These are phyloP conservation scores for Trochalopteron elliotii DNA, from an alignment of 2,113 vertebrate genomes.

Conservation along the genomic window DNA sequence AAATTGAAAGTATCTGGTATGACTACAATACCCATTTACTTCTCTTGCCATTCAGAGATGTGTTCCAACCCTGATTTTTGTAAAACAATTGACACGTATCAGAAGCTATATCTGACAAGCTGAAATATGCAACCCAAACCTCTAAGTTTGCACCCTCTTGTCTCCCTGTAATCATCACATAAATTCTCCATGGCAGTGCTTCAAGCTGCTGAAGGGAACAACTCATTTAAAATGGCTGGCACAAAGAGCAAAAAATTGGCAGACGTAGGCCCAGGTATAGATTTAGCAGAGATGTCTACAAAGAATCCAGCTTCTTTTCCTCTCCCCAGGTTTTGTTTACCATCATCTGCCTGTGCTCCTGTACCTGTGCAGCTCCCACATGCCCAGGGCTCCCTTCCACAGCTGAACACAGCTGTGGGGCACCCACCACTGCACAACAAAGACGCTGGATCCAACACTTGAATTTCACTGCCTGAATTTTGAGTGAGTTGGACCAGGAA, in stretches of 20 bases:
- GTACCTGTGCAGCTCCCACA: not conserved
- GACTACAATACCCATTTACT: constrained; percentile 32
- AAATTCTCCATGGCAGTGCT: not conserved
- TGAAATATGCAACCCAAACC: not conserved
- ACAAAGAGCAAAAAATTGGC: not conserved
- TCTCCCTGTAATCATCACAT: not conserved
- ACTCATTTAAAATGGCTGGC: not conserved
- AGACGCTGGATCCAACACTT: not conserved
- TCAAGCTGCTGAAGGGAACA: not conserved
- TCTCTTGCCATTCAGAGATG: constrained; percentile 23
- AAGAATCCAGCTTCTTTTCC: not conserved
- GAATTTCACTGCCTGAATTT: not conserved
- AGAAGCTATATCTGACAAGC: not conserved
- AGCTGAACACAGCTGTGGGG: not conserved
- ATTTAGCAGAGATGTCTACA: not conserved
- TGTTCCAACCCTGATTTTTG: not conserved
- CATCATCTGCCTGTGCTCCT: not conserved
- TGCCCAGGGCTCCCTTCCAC: not conserved
- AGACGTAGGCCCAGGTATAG: not conserved
- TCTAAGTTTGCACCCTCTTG: not conserved
- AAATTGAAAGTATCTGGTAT: constrained; percentile 60
- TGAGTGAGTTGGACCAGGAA: not conserved
- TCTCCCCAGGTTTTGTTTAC: not conserved
- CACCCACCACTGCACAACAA: not conserved
- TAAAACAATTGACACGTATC: not conserved